These are phyloP conservation scores for Siderastrea siderea DNA, from an alignment of 92 coral and sea anemone species.

Conservation along the genomic window DNA sequence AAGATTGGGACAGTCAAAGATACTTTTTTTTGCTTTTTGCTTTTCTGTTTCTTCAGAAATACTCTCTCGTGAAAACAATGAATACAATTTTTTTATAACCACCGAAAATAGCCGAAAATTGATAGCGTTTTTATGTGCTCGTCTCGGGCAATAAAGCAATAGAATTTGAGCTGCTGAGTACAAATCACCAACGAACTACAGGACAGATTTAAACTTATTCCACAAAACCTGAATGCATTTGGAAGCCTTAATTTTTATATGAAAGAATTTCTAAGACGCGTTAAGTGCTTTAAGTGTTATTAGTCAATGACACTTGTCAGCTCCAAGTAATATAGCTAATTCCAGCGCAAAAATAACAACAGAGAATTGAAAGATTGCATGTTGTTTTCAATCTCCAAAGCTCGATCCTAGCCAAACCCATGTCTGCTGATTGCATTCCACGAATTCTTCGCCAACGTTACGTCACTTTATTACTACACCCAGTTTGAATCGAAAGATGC, in stretches of 20 bases:
- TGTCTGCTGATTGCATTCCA: conserved; percentile 23
- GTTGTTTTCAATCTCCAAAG: conserved; percentile 34
- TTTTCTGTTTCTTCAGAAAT: no score
- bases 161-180: background rate
- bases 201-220: background rate
- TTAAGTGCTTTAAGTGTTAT: conserved; percentile 34
- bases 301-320: conserved; percentile 20
- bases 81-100: no score
- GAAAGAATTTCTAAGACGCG: conserved; percentile 21
- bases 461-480: conserved; percentile 11
- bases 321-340: conserved; percentile 11
- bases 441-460: conserved; percentile 9
- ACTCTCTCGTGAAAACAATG: no score
- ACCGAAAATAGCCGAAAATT: no score
- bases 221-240: background rate
- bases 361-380: conserved; percentile 22
- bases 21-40: no score
- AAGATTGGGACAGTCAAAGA: no score
- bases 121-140: no score
- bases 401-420: conserved; percentile 4
- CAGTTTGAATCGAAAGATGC: background rate
- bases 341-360: conserved; percentile 4
- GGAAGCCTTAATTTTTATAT: conserved; percentile 2
- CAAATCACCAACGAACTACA: background rate
- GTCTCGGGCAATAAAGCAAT: no score